phyloP scores from a whole-genome alignment of 2,113 vertebrate species.

The Urocynchramus pylzowi region DNA sequence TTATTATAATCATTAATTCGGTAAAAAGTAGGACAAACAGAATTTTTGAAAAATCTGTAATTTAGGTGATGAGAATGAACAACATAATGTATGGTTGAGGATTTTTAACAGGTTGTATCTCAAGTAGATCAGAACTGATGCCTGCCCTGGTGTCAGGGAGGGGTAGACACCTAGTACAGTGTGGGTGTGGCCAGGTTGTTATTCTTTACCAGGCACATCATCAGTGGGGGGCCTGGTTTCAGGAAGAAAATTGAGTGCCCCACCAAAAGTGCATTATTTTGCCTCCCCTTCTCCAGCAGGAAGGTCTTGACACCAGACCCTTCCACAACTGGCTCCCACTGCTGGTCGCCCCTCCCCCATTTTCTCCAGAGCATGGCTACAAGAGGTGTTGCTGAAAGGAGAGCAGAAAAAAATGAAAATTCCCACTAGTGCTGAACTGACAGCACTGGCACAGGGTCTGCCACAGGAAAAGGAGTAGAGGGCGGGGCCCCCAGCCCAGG shows the following conservation, averaged over 20 bases:
- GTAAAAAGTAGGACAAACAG: neutral
- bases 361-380: neutral
- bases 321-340: too few species aligned
- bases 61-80: neutral
- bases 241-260: neutral
- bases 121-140: neutral
- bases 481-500: neutral
- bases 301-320: neutral
- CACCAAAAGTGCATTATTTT: neutral
- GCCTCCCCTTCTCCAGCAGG: neutral
- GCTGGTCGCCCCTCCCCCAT: too few species aligned
- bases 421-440: neutral
- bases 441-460: neutral
- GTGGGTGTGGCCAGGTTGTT: too few species aligned
- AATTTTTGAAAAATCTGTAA: neutral
- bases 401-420: neutral
- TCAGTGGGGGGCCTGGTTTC: neutral
- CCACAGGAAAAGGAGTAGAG: neutral
- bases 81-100: neutral
- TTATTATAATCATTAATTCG: neutral
- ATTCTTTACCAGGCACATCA: too few species aligned
- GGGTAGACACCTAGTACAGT: too few species aligned
- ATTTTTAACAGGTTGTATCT: neutral
- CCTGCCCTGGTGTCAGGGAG: too few species aligned
- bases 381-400: neutral